phyloP scores from a whole-genome alignment of 1,140 invertebrate genomes.

The Yoshiicerus persimilis region DNA sequence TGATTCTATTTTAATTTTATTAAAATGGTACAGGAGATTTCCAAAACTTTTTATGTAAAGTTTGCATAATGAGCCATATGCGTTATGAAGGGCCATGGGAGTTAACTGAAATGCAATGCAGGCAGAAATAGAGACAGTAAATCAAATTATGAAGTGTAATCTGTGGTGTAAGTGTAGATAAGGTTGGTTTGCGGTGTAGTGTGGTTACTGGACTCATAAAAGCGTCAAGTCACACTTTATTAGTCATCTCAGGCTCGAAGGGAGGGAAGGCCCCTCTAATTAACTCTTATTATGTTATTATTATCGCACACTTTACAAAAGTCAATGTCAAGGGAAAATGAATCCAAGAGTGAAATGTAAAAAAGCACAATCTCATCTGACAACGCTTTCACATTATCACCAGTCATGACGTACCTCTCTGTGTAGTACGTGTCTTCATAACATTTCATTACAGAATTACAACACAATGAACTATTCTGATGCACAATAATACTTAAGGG shows the following conservation, averaged over 20 bases:
- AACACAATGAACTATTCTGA: background rate
- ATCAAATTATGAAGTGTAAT: background rate
- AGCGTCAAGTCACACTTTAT: slow-evolving; percentile 16
- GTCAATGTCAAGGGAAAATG: background rate
- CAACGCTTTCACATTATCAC: background rate
- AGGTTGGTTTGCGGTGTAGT: background rate
- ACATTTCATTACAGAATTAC: background rate
- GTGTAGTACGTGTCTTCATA: background rate
- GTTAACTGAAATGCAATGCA: background rate
- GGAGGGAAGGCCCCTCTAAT: slow-evolving; percentile 15
- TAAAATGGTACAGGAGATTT: background rate
- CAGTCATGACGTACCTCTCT: background rate
- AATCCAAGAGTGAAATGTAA: background rate
- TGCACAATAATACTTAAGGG: background rate
- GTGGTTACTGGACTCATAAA: background rate
- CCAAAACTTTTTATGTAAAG: background rate
- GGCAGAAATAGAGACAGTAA: background rate
- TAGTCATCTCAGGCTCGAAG: background rate
- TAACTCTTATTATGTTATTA: slow-evolving; percentile 21
- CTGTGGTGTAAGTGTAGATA: too few relatives aligned
- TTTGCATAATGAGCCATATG: background rate
- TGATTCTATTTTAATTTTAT: too few relatives aligned
- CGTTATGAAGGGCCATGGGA: background rate
- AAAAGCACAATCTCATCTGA: background rate
- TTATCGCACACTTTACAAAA: slow-evolving; percentile 5